Conservation (phyloP, 2,888 invertebrate genomes). For the Agrypnus murinus region DNA sequence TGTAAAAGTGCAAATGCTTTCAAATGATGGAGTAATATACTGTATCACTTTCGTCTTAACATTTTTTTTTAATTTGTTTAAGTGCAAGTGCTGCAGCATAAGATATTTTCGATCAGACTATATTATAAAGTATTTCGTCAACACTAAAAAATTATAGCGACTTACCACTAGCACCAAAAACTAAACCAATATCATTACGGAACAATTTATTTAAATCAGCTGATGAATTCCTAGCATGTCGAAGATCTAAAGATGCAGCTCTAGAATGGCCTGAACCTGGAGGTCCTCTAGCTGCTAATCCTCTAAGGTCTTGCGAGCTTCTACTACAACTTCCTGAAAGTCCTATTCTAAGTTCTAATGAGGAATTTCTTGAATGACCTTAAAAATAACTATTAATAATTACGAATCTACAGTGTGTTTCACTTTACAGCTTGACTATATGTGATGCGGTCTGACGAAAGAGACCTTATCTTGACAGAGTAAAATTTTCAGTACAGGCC, state of each 20-base stretch:
- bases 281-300: slow-evolving; percentile 67
- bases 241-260: slow-evolving; percentile 86
- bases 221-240: slow-evolving; percentile 83
- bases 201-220: slow-evolving; percentile 84
- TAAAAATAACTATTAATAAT: slow-evolving; percentile 32
- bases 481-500: no score
- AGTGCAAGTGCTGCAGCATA: no score
- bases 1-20: no score
- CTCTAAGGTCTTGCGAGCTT: slow-evolving; percentile 72
- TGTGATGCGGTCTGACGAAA: no score
- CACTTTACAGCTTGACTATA: no score
- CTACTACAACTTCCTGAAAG: slow-evolving; percentile 70
- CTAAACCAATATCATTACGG: slow-evolving; percentile 81
- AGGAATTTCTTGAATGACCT: slow-evolving; percentile 87
- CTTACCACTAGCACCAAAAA: slow-evolving; percentile 77
- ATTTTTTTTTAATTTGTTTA: no score
- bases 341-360: slow-evolving; percentile 82
- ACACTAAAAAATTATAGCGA: no score
- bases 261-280: slow-evolving; percentile 80
- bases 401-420: neutral
- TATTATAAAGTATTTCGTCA: no score
- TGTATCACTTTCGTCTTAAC: no score
- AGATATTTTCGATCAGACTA: no score
- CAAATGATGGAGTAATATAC: no score
- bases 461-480: no score